Base-by-base conservation (phyloP, 1,140 invertebrate species). In the Lethrus apterus region DNA sequence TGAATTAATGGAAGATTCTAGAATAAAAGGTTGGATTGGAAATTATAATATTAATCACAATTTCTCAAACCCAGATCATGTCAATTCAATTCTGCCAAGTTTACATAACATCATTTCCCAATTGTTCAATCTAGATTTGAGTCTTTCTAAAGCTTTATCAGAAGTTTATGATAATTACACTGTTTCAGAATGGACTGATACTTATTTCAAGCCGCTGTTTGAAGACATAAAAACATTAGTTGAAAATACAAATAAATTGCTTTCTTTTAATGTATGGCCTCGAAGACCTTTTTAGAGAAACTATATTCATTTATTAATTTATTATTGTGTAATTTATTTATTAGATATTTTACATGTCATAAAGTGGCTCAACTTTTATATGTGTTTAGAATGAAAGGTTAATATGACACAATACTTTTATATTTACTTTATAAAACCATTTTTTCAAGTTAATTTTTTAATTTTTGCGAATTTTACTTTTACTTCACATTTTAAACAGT, bases 31-130 rank as follows among this genome's bases (percentile, higher is more conserved):
- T 13, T 89, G 84, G 84, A 64, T 86, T 46, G 84, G 81, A 2
- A 72, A 80, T 7, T 88, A 86, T 56, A 87, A 86, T 57, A 68
- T 85, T 1, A 72, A 80, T 9, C 81, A 42, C 49, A 80, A 79
- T 47, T 86, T 80, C 51, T 79, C 81, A 0, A 81, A 75, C 48
- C 81, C 83, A 0, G 70, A 78, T 46, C 70, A 84, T 8, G 71
- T 88, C 0, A 79, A 81, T 47, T 79, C 77, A 53, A 67, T 77
- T 17, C 72, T 80, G 15, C 57, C 58, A 11, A 77, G 84, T 21
- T 69, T 83, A 26, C 71, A 77, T 9, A 69, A 70, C 17, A 57
- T 75, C 8, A 76, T 74, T 36, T 69, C 74, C 56, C 71, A 76
- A 33, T 48, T 80, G 14, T 58, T 70, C 15, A 69, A 66, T 3